A percentile compares a stretch with the other conserved stretches of the same genome.
These are phyloP conservation scores for Nannobrachium achirus DNA, from an alignment of 2,113 vertebrate species.

Conservation along the genomic window DNA sequence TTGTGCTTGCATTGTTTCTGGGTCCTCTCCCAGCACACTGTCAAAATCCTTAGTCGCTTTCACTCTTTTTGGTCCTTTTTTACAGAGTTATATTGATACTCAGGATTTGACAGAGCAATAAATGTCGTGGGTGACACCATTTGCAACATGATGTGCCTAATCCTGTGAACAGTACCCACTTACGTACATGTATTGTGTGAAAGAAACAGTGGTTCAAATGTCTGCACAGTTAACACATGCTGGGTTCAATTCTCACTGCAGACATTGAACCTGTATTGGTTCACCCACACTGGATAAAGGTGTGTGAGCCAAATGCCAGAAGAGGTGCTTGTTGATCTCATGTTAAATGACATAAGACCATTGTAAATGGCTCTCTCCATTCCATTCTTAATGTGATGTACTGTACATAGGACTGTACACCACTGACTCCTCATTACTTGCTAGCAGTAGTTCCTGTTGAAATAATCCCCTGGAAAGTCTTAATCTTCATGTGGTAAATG, in stretches of 20 bases:
- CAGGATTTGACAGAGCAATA: no score
- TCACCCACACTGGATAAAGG: no score
- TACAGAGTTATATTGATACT: no score
- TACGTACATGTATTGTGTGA: no score
- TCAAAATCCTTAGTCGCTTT: not conserved
- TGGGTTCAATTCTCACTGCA: not conserved
- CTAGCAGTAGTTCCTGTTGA: not conserved
- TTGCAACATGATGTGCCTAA: no score
- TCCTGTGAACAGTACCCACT: no score
- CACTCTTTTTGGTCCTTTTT: no score
- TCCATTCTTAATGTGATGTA: not conserved
- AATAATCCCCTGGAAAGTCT: not conserved
- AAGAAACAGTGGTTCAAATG: no score
- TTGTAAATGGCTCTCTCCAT: not conserved
- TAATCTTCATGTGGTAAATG: constrained; percentile 14
- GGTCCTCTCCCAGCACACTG: not conserved
- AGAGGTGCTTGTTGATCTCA: not conserved
- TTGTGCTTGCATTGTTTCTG: not conserved
- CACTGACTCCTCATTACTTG: not conserved
- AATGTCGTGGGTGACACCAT: no score
- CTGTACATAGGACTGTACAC: not conserved
- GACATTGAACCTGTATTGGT: not conserved
- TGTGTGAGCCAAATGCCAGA: no score
- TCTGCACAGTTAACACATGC: no score
- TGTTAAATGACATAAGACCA: not conserved